A percentile compares a stretch with the other conserved stretches of the same genome.
Evolutionary conservation across 2,797 vertebrate genomes (phyloP).

Genomic region (Helarctos malayanus): DNA sequence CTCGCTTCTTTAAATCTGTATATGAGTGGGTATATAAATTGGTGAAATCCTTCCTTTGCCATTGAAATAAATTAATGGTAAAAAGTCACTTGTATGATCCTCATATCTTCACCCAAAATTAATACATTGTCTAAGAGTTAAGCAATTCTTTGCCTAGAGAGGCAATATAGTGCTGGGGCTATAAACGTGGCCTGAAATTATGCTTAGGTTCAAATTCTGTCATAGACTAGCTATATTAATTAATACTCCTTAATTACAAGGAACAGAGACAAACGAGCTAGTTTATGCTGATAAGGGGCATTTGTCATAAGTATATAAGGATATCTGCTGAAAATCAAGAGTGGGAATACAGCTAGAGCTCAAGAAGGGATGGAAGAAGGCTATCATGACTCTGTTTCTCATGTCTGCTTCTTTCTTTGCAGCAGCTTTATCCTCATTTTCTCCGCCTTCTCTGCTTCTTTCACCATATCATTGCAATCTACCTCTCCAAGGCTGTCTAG

Average conservation of each 20-base stretch:
- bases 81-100: neutral
- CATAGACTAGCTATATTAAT: neutral
- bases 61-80: slow-evolving; percentile 23
- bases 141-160: neutral
- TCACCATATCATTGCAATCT: neutral
- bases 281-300: neutral
- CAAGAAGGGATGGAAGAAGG: neutral
- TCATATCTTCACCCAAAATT: slow-evolving; percentile 42
- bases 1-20: neutral
- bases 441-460: neutral
- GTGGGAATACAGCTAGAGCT: neutral
- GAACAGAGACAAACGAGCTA: neutral
- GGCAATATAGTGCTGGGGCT: neutral
- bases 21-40: neutral
- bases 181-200: neutral
- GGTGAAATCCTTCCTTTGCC: slow-evolving; percentile 1
- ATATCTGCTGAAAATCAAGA: neutral
- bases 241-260: neutral
- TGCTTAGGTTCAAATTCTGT: slow-evolving; percentile 18
- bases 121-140: neutral
- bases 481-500: neutral
- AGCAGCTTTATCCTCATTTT: neutral
- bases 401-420: neutral
- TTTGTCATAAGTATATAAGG: neutral
- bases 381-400: neutral